Evolutionary conservation across 2,888 invertebrate species (phyloP).

Genomic region (Mamestra brassicae): DNA sequence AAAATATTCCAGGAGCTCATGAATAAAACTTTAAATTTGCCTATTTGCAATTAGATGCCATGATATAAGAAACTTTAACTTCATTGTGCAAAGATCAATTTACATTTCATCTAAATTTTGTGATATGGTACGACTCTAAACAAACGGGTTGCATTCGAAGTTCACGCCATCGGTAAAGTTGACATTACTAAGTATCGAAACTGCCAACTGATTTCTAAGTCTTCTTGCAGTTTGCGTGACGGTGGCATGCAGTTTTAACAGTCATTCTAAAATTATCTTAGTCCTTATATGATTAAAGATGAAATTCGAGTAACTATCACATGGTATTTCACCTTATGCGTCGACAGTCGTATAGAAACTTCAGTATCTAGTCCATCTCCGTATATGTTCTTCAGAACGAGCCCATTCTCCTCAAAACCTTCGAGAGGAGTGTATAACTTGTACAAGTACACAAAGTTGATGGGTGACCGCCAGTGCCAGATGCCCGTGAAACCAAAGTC

Average conservation of each 20-base stretch:
- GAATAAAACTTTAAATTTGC: too few relatives aligned
- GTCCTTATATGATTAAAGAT: rapidly evolving
- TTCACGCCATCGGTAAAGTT: too few relatives aligned
- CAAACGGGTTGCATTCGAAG: too few relatives aligned
- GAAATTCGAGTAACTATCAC: not conserved
- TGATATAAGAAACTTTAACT: not conserved
- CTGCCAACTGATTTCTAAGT: too few relatives aligned
- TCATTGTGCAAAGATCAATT: not conserved
- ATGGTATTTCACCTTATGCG: constrained; percentile 90
- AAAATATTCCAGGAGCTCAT: too few relatives aligned
- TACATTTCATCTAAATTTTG: not conserved
- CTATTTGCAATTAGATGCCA: too few relatives aligned
- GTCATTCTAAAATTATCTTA: not conserved
- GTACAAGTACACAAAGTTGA: constrained; percentile 95
- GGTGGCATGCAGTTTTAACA: too few relatives aligned
- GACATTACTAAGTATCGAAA: too few relatives aligned
- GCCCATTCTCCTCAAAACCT: constrained; percentile 94
- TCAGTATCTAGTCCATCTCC: constrained; percentile 93
- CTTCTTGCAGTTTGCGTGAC: too few relatives aligned
- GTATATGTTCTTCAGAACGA: constrained; percentile 93
- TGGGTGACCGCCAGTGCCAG: constrained; percentile 92
- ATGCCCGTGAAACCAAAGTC: constrained; percentile 95
- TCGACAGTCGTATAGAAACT: constrained; percentile 92
- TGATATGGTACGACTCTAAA: not conserved
- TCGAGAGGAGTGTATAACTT: constrained; percentile 95